Percentiles rank a stretch among this genome's conserved stretches.
phyloP scores from a whole-genome alignment of 2,888 invertebrate species.

The Lypha dubia region DNA sequence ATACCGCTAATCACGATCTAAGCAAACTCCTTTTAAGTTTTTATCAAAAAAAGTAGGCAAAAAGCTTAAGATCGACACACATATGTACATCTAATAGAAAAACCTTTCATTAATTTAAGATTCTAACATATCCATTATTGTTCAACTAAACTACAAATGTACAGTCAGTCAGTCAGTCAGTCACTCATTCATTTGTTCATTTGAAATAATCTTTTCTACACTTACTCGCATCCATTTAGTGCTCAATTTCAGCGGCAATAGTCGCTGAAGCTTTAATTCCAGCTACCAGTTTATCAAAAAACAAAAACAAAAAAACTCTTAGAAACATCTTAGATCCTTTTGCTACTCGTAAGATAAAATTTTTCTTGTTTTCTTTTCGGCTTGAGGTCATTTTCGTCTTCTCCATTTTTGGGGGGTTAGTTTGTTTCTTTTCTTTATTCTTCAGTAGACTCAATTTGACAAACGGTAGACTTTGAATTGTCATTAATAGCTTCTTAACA shows the following conservation, averaged over 20 bases:
- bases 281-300: constrained; percentile 38
- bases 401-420: not conserved
- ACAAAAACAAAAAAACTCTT: too few relatives aligned
- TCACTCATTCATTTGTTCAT: constrained; percentile 16
- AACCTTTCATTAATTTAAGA: constrained; percentile 60
- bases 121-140: constrained; percentile 58
- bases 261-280: constrained; percentile 28
- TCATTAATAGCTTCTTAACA: constrained; percentile 72
- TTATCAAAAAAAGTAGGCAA: not conserved
- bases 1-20: constrained; percentile 74
- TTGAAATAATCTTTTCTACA: constrained; percentile 14
- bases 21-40: constrained; percentile 37
- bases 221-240: constrained; percentile 18
- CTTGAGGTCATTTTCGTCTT: constrained; percentile 55
- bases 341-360: constrained; percentile 25
- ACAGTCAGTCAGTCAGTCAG: not conserved
- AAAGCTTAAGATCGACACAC: constrained; percentile 16
- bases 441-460: constrained; percentile 66
- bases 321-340: constrained; percentile 28
- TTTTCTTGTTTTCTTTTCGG: constrained; percentile 36
- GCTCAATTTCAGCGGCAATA: constrained; percentile 38
- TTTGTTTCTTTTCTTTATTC: not conserved
- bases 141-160: constrained; percentile 15
- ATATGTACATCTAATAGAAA: too few relatives aligned
- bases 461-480: constrained; percentile 73